Conservation (phyloP, 2,888 invertebrate genomes). For the Hyles lineata region DNA sequence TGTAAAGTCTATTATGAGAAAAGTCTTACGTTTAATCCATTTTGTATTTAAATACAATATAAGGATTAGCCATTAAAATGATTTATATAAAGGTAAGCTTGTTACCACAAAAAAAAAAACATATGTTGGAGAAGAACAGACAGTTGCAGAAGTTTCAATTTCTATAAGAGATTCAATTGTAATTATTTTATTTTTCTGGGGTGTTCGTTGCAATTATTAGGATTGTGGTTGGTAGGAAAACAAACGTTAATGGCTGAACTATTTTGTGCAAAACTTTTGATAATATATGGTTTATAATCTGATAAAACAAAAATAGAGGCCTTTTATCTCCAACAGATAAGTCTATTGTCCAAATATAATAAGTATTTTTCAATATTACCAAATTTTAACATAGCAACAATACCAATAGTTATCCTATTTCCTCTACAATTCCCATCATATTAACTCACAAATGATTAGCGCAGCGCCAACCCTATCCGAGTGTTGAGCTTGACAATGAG, state of each 20-base stretch:
- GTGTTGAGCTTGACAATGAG: slow-evolving; percentile 68
- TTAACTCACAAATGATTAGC: slow-evolving; percentile 16
- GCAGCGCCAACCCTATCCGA: slow-evolving; percentile 56
- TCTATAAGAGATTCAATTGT: no score
- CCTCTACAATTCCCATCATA: background rate
- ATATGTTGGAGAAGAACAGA: background rate
- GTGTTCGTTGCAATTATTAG: no score
- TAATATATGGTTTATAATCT: no score
- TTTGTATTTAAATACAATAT: background rate
- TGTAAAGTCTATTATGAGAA: slow-evolving; percentile 1
- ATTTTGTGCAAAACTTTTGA: no score
- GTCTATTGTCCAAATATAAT: background rate
- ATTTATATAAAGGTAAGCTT: no score
- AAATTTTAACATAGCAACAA: background rate
- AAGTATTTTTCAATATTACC: background rate
- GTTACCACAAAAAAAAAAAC: background rate
- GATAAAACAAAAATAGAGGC: no score
- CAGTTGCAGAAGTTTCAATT: no score
- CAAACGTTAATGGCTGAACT: no score
- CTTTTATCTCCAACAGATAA: no score
- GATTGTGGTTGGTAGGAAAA: no score
- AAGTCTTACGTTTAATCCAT: background rate
- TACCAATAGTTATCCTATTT: background rate
- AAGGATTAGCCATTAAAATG: background rate
- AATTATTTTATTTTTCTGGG: no score